phyloP scores from a whole-genome alignment of 1,140 invertebrate species.

The Dinothrombium tinctorium region DNA sequence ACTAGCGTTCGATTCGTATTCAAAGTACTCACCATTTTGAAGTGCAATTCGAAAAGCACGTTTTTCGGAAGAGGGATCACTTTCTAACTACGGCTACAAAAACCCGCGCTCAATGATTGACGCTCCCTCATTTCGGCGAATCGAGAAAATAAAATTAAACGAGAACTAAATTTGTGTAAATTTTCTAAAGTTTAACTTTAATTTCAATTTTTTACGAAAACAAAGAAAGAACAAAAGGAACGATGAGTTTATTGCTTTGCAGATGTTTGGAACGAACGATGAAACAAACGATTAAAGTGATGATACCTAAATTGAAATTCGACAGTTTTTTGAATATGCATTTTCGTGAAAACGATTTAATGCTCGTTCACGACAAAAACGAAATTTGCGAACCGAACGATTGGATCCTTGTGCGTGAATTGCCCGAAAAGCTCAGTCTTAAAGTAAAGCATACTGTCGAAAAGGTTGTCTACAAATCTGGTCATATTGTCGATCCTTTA shows the following conservation, averaged over 20 bases:
- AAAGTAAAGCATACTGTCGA: slow-evolving; percentile 13
- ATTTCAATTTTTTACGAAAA: no score
- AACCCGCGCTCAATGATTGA: no score
- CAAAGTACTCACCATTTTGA: no score
- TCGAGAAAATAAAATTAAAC: no score
- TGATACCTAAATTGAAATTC: slow-evolving; percentile 9
- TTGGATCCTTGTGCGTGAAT: slow-evolving; percentile 11
- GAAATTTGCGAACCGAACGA: slow-evolving; percentile 8
- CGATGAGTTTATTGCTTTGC: slow-evolving; percentile 1
- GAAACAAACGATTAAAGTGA: slow-evolving; percentile 6
- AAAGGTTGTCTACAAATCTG: slow-evolving; percentile 14
- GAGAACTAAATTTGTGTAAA: no score
- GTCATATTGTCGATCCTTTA: slow-evolving; percentile 15
- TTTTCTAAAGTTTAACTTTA: no score
- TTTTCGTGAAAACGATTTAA: slow-evolving; percentile 10
- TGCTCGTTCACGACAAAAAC: slow-evolving; percentile 6
- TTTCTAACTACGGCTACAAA: no score
- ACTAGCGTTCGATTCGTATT: no score
- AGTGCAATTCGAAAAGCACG: no score
- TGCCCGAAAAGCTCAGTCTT: slow-evolving; percentile 5
- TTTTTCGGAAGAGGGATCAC: no score
- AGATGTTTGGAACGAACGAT: slow-evolving; percentile 3
- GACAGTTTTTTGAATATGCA: slow-evolving; percentile 7
- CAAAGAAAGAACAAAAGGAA: no score
- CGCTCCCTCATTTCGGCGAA: no score